Evolutionary conservation across 2,888 invertebrate species (phyloP), one percentile per base, ranked within the genome.

Genomic region (Drosophila macrospina): DNA sequence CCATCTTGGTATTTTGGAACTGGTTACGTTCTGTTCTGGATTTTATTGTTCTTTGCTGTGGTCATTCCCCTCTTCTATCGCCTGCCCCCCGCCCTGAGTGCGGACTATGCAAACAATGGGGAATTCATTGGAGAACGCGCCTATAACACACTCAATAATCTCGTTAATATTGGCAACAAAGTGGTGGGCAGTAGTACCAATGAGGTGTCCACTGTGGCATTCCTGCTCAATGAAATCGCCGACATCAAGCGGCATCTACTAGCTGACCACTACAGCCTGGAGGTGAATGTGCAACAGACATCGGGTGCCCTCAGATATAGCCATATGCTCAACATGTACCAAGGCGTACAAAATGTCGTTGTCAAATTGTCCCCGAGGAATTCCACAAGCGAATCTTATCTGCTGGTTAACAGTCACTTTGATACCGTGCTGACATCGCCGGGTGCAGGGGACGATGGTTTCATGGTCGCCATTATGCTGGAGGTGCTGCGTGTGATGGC

Each of bases 331-430:
- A 90, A 89, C 47, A 82, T 89, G 76, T 92, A 92, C 55, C 89
- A 89, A 55, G 86, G 76, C 5, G 62, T 92, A 3, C 92, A 91
- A 64, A 92, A 92, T 75, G 62, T 91, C 50, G 78, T 91, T 2
- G 91, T 91, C 1, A 91, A 89, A 69, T 61, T 92, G 30, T 78
- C 78, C 5, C 68, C 89, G 0, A 90, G 75, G 54, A 78, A 77
- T 44, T 80, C 86, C 1, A 84, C 78, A 2, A 90, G 90, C 41
- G 74, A 84, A 15, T 84, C 87, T 2, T 89, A 89, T 59, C 70
- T 92, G 7, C 93, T 98, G 37, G 93, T 99, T 55, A 99, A 98
- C 92, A 97, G 98, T 79, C 99, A 99, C 91, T 98, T 96, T 92
- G 99, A 99, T 91, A 48, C 73, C 0, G 59, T 59, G 7, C 5